Evolutionary conservation across 1,140 invertebrate genomes (phyloP).

Genomic region (Platyscapa corneri): DNA sequence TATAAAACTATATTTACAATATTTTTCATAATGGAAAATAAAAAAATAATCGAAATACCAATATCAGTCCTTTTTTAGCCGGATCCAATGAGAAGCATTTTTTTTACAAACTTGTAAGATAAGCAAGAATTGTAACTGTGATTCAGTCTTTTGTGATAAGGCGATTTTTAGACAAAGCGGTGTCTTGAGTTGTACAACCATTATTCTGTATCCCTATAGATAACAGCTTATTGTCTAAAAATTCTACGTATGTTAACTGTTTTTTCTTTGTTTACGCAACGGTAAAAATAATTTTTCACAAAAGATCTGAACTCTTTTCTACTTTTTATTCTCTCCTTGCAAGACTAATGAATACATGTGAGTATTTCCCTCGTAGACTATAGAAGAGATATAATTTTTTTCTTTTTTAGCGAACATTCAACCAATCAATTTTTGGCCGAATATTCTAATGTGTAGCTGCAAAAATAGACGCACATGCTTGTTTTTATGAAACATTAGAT

Average conservation of each 20-base stretch:
- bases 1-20: constrained; percentile 13
- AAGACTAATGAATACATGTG: background rate
- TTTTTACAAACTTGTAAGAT: constrained; percentile 31
- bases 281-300: constrained; percentile 50
- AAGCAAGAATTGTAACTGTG: constrained; percentile 59
- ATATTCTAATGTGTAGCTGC: constrained; percentile 65
- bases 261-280: constrained; percentile 11
- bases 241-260: constrained; percentile 43
- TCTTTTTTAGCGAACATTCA: constrained; percentile 36
- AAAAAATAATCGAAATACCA: constrained; percentile 16
- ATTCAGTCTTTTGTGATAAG: constrained; percentile 69
- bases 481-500: constrained; percentile 47
- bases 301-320: constrained; percentile 49
- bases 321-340: constrained; percentile 12
- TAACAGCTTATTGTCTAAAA: constrained; percentile 49
- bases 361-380: constrained; percentile 17
- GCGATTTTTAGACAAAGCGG: constrained; percentile 63
- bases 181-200: constrained; percentile 39
- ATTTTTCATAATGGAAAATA: background rate
- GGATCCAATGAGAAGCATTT: background rate
- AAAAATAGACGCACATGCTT: constrained; percentile 68
- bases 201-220: constrained; percentile 9
- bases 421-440: constrained; percentile 51
- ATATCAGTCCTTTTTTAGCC: constrained; percentile 4
- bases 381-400: constrained; percentile 30